A percentile compares a stretch with the other conserved stretches of the same genome.
Conservation (phyloP, 2,888 invertebrate species). For the Pediacus dermestoides region DNA sequence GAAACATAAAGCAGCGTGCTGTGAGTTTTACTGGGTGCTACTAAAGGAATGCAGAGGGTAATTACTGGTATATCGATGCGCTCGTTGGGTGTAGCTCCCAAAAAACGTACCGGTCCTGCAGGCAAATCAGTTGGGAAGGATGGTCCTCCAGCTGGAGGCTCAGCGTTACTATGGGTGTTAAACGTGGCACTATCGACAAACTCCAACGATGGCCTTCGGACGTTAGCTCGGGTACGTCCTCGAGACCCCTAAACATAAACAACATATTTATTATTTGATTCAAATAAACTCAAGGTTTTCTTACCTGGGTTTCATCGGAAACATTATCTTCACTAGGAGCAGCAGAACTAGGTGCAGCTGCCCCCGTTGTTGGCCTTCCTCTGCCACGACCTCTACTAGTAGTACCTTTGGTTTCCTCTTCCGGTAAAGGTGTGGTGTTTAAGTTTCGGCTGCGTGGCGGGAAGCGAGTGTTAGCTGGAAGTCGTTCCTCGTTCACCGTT, state of each 20-base stretch:
- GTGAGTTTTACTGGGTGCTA: too few species aligned
- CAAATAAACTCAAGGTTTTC: constrained; percentile 8
- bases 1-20: too few species aligned
- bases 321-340: constrained; percentile 38
- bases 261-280: constrained; percentile 1
- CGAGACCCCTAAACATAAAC: constrained; percentile 36
- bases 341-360: constrained; percentile 23
- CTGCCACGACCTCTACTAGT: constrained; percentile 48
- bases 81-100: constrained; percentile 59
- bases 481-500: constrained; percentile 56
- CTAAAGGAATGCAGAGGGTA: too few species aligned
- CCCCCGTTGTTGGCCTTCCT: constrained; percentile 46
- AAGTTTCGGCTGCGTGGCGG: constrained; percentile 66
- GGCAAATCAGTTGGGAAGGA: constrained; percentile 57
- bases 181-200: constrained; percentile 79
- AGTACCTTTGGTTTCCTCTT: constrained; percentile 40
- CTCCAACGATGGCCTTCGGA: constrained; percentile 73
- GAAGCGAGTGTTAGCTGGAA: constrained; percentile 83
- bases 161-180: constrained; percentile 65
- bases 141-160: constrained; percentile 46
- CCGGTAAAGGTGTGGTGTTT: constrained; percentile 53
- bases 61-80: constrained; percentile 41
- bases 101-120: constrained; percentile 56
- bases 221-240: constrained; percentile 58
- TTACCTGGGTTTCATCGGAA: constrained; percentile 48